A percentile compares a stretch with the other conserved stretches of the same genome.
These are phyloP conservation scores for Bungarus multicinctus DNA, from an alignment of 2,113 vertebrate species.

Conservation along the genomic window DNA sequence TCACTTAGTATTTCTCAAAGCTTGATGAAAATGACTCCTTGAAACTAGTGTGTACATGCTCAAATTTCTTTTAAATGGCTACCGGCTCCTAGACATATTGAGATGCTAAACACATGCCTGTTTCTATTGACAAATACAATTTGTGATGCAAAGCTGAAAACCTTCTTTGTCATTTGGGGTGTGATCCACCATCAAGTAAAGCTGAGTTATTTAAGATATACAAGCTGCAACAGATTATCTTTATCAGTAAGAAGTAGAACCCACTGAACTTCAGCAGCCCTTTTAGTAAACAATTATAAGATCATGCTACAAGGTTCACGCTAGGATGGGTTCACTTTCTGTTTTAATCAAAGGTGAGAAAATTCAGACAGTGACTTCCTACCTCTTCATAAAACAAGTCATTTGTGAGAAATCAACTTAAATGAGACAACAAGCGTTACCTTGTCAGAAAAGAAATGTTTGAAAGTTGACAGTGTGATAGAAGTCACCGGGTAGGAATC, in stretches of 20 bases:
- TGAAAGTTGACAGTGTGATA: constrained; percentile 1
- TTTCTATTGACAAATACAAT: not conserved
- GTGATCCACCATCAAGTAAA: not conserved
- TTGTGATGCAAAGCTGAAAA: not conserved
- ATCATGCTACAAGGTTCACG: not conserved
- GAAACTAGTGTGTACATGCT: not conserved
- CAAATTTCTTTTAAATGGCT: not conserved
- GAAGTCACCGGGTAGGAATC: not conserved
- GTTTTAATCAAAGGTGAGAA: not conserved
- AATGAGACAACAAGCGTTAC: not conserved
- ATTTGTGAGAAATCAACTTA: not conserved
- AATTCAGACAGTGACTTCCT: not conserved
- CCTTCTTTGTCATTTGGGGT: not conserved
- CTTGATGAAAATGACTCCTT: not conserved
- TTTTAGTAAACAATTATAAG: not conserved
- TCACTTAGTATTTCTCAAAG: not conserved
- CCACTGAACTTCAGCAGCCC: not conserved
- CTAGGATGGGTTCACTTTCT: not conserved
- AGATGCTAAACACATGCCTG: not conserved
- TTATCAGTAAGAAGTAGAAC: not conserved
- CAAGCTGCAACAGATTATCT: not conserved
- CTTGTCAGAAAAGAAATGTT: not conserved
- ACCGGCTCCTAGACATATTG: not conserved
- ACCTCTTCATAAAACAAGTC: not conserved
- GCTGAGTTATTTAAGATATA: not conserved